Conservation (phyloP, 2,113 vertebrate species). For the Pedionomus torquatus region DNA sequence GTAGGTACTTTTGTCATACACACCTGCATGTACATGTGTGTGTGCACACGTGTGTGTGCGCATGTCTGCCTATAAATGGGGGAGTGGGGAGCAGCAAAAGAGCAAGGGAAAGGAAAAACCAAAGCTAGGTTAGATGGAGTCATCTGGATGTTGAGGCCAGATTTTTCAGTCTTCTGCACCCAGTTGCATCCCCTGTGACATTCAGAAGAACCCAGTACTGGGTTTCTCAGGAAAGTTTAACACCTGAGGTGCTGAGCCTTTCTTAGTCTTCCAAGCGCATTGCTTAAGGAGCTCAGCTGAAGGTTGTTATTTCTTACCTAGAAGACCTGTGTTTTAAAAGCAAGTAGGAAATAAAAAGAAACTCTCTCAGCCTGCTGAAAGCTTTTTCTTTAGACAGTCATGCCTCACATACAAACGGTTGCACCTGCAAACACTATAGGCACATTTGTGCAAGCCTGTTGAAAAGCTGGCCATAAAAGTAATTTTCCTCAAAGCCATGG, state of each 20-base stretch:
- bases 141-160: background rate
- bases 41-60: too few species aligned
- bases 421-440: conserved; percentile 4
- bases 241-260: background rate
- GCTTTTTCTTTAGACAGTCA: conserved; percentile 5
- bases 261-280: background rate
- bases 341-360: background rate
- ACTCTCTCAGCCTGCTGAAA: background rate
- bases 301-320: conserved; percentile 18
- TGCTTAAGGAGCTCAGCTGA: conserved; percentile 32
- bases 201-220: background rate
- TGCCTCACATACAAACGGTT: background rate
- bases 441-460: background rate
- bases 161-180: background rate
- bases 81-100: background rate
- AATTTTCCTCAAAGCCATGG: conserved; percentile 25
- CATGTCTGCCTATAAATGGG: background rate
- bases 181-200: background rate
- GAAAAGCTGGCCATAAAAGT: conserved; percentile 39
- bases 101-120: background rate
- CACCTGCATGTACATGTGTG: background rate
- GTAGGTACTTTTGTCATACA: background rate
- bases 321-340: conserved; percentile 27
- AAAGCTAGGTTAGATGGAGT: background rate
- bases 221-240: background rate